These are phyloP conservation scores for Fragum fragum DNA, from an alignment of 2,888 invertebrate genomes.

Conservation along the genomic window DNA sequence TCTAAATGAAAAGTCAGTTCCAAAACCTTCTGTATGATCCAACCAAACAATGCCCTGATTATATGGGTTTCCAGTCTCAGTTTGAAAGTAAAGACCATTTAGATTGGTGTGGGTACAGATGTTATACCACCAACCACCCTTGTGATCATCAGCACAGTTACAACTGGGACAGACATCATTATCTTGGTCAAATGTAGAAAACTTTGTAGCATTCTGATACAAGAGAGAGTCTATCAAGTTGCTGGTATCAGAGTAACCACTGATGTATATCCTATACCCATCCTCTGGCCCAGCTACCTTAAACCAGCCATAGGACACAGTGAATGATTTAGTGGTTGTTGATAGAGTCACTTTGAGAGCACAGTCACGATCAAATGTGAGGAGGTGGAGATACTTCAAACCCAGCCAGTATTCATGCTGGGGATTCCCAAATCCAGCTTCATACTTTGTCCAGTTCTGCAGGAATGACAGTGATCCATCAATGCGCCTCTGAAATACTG, in stretches of 20 bases:
- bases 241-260: neutral
- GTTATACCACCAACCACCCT: slow-evolving; percentile 21
- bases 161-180: neutral
- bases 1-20: neutral
- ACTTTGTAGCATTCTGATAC: neutral
- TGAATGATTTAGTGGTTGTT: neutral
- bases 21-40: neutral
- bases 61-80: neutral
- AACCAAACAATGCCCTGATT: slow-evolving; percentile 9
- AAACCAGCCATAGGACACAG: neutral
- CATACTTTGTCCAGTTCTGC: slow-evolving; percentile 2
- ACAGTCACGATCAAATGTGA: neutral
- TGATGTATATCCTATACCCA: neutral
- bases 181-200: slow-evolving; percentile 12
- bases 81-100: slow-evolving; percentile 11
- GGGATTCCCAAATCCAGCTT: neutral
- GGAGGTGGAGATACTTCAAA: neutral
- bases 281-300: neutral
- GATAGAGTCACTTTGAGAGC: neutral
- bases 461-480: neutral
- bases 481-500: neutral
- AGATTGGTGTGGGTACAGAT: neutral
- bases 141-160: neutral
- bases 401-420: slow-evolving; percentile 7
- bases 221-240: neutral